These are phyloP conservation scores for Urophycis tenuis DNA, from an alignment of 2,797 vertebrate species.

Conservation along the genomic window DNA sequence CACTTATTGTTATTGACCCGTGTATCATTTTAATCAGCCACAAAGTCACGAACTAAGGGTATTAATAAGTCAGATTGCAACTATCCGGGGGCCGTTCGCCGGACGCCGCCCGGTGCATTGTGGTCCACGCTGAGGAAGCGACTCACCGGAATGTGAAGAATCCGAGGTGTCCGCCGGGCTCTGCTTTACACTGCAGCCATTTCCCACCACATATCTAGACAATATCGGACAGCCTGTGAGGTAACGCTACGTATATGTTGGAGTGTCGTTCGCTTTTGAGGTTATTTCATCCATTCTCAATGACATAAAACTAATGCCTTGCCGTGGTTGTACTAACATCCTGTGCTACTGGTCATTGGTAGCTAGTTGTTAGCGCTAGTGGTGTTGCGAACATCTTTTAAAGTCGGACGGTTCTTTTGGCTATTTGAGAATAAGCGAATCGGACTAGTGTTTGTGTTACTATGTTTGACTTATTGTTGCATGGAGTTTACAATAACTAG, in stretches of 20 bases:
- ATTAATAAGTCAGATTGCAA: neutral
- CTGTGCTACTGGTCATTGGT: slow-evolving; percentile 20
- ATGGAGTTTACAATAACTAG: neutral
- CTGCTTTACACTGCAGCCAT: slow-evolving; percentile 12
- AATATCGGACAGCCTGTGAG: slow-evolving; percentile 23
- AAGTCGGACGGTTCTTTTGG: neutral
- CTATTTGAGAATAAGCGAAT: neutral
- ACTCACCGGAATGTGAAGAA: slow-evolving; percentile 72
- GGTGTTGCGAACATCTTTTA: neutral
- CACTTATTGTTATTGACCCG: neutral
- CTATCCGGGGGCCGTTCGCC: neutral
- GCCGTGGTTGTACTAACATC: slow-evolving; percentile 28
- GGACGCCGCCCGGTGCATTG: slow-evolving; percentile 58
- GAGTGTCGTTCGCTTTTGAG: neutral
- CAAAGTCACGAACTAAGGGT: neutral
- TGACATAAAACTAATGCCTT: neutral
- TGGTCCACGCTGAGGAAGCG: slow-evolving; percentile 56
- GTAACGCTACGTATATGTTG: slow-evolving; percentile 26
- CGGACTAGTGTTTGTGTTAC: neutral
- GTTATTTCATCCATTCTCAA: neutral
- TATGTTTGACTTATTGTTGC: neutral
- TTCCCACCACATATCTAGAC: slow-evolving; percentile 5
- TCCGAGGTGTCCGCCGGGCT: slow-evolving; percentile 62
- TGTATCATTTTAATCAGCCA: neutral
- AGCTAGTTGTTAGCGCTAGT: neutral